These are phyloP conservation scores for Hucho hucho DNA, from an alignment of 2,113 vertebrate genomes.

Conservation along the genomic window DNA sequence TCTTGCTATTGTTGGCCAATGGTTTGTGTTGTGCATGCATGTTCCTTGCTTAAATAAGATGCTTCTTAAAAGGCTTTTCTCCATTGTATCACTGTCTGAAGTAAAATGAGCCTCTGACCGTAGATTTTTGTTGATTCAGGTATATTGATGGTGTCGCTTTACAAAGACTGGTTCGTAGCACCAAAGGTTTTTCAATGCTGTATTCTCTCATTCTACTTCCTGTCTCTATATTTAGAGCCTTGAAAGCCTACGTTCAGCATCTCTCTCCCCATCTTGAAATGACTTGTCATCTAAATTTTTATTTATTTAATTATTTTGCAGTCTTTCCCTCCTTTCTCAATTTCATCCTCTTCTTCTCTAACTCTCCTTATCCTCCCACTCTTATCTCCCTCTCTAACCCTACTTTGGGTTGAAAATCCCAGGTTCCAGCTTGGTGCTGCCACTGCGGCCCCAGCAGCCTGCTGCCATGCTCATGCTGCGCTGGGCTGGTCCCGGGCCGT, in stretches of 20 bases:
- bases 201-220: slow-evolving; percentile 14
- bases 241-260: slow-evolving; percentile 17
- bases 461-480: slow-evolving; percentile 90
- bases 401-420: slow-evolving; percentile 66
- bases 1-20: slow-evolving; percentile 8
- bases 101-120: slow-evolving; percentile 37
- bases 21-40: slow-evolving; percentile 22
- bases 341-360: slow-evolving; percentile 16
- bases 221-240: not conserved
- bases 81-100: slow-evolving; percentile 20
- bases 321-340: not conserved
- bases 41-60: slow-evolving; percentile 25
- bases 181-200: slow-evolving; percentile 34
- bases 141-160: slow-evolving; percentile 23
- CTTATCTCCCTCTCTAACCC: not conserved
- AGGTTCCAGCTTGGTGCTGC: slow-evolving; percentile 78
- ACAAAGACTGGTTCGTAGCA: slow-evolving; percentile 54
- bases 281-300: too few species aligned
- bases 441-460: slow-evolving; percentile 86
- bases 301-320: not conserved
- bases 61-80: slow-evolving; percentile 40
- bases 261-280: not conserved
- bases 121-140: slow-evolving; percentile 32
- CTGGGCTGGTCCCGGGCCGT: slow-evolving; percentile 56
- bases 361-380: not conserved